phyloP scores from a whole-genome alignment of 2,888 invertebrate genomes.

The Acronicta leporina region DNA sequence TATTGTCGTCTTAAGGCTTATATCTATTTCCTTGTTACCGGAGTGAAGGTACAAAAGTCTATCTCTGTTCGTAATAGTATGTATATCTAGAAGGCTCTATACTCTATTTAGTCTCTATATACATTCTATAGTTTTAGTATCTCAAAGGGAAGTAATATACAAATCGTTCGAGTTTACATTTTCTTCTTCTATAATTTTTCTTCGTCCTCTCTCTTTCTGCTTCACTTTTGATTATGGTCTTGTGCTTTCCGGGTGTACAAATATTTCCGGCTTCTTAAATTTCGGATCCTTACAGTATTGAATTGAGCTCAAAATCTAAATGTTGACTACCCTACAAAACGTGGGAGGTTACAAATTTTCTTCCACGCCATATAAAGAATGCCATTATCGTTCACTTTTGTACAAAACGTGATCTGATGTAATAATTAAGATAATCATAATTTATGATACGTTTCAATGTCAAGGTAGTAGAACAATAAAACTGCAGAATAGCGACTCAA shows the following conservation, averaged over 20 bases:
- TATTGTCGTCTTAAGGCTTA: slow-evolving; percentile 57
- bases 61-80: not conserved
- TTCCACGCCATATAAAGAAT: slow-evolving; percentile 37
- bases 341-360: slow-evolving; percentile 26
- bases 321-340: slow-evolving; percentile 7
- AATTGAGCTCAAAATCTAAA: slow-evolving; percentile 11
- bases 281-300: not conserved
- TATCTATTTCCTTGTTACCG: slow-evolving; percentile 53
- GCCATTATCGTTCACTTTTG: slow-evolving; percentile 58
- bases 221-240: too few species aligned
- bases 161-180: too few species aligned
- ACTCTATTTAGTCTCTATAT: too few species aligned
- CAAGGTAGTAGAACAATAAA: slow-evolving; percentile 53
- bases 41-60: slow-evolving; percentile 30
- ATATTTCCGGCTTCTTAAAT: not conserved
- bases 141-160: not conserved
- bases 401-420: slow-evolving; percentile 67
- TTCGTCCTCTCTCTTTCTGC: too few species aligned
- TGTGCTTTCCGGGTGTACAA: not conserved
- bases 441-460: slow-evolving; percentile 65
- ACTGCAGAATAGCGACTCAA: slow-evolving; percentile 16
- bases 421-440: slow-evolving; percentile 70
- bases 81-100: not conserved
- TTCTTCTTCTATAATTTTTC: too few species aligned
- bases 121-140: too few species aligned